Conservation (phyloP, 2,113 vertebrate genomes). For the Antigone vipio region DNA sequence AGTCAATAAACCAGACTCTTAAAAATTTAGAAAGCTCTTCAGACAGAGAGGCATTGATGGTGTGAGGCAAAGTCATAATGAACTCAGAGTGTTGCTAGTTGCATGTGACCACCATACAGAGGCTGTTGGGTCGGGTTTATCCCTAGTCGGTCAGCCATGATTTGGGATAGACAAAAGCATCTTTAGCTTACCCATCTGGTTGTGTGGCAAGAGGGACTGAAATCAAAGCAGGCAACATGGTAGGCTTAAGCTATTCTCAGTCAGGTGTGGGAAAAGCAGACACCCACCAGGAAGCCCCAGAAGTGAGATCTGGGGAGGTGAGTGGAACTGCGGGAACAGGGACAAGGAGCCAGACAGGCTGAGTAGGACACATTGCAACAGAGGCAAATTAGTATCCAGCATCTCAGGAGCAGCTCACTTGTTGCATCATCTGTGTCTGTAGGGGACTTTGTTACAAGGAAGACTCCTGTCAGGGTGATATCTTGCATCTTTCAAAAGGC, state of each 20-base stretch:
- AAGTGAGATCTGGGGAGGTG: not conserved
- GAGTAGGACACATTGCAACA: not conserved
- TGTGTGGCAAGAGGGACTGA: not conserved
- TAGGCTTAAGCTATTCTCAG: not conserved
- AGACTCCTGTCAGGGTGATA: not conserved
- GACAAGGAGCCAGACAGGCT: not conserved
- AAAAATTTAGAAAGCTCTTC: not conserved
- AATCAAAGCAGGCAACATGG: not conserved
- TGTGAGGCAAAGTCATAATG: not conserved
- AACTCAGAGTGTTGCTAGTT: not conserved
- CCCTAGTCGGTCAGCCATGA: accelerated
- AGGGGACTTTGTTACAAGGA: not conserved
- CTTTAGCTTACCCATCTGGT: not conserved
- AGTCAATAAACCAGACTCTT: not conserved
- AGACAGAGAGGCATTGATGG: not conserved
- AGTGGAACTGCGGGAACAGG: not conserved
- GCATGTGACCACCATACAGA: not conserved
- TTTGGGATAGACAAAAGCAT: not conserved
- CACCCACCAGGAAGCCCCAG: not conserved
- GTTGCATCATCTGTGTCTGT: not conserved
- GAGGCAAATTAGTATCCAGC: not conserved
- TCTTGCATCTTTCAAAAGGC: not conserved
- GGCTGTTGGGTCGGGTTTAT: not conserved
- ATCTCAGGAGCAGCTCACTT: not conserved
- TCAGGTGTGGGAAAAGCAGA: not conserved